A percentile compares a stretch with the other conserved stretches of the same genome.
phyloP scores from a whole-genome alignment of 2,888 invertebrate genomes.

The Buathra laborator region DNA sequence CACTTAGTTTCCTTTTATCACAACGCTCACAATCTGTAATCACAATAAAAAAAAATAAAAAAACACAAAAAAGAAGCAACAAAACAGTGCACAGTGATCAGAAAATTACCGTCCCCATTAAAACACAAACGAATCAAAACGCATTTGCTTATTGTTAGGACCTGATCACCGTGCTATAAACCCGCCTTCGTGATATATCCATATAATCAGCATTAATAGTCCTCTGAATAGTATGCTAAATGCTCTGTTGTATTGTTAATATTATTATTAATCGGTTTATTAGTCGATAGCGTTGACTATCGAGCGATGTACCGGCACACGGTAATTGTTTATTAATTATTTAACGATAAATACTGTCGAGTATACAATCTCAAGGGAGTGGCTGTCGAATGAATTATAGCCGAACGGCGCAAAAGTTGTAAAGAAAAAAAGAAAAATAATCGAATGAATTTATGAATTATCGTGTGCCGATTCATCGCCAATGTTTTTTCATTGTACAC shows the following conservation, averaged over 20 bases:
- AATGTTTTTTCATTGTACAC: slow-evolving; percentile 62
- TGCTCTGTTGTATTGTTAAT: slow-evolving; percentile 70
- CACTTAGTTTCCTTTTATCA: slow-evolving; percentile 30
- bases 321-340: slow-evolving; percentile 39
- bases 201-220: slow-evolving; percentile 58
- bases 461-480: slow-evolving; percentile 64
- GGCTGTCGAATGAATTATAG: slow-evolving; percentile 36
- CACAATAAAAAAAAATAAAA: slow-evolving; percentile 27
- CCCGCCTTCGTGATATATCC: slow-evolving; percentile 59
- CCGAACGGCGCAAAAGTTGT: background rate
- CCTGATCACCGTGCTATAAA: slow-evolving; percentile 66
- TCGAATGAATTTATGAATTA: slow-evolving; percentile 45
- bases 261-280: slow-evolving; percentile 64
- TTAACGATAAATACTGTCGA: slow-evolving; percentile 15
- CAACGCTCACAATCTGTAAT: slow-evolving; percentile 36
- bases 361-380: background rate
- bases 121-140: slow-evolving; percentile 39
- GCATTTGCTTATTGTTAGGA: slow-evolving; percentile 61
- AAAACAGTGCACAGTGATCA: slow-evolving; percentile 58
- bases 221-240: slow-evolving; percentile 62
- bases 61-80: background rate
- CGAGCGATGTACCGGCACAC: slow-evolving; percentile 60
- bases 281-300: slow-evolving; percentile 57
- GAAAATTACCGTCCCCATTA: slow-evolving; percentile 27
- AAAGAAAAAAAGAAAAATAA: slow-evolving; percentile 4